These are phyloP conservation scores for Drosophila takahashii DNA, from an alignment of 1,140 invertebrate species.

Conservation along the genomic window DNA sequence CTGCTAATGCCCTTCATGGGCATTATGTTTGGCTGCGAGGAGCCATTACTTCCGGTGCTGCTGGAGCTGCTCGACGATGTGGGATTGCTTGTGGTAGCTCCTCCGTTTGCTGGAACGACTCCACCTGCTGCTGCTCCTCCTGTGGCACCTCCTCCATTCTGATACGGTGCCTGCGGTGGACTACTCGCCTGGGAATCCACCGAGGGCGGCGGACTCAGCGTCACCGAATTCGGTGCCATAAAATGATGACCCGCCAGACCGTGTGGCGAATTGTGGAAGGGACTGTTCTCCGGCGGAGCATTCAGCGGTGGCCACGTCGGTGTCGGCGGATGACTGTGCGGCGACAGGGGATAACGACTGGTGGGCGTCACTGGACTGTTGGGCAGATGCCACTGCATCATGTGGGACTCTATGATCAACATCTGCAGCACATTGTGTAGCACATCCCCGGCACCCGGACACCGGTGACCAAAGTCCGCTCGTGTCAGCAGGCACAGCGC, in stretches of 20 bases:
- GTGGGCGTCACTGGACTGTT: conserved; percentile 94
- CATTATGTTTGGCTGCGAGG: conserved; percentile 50
- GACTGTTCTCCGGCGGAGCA: conserved; percentile 86
- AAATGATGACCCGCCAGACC: conserved; percentile 88
- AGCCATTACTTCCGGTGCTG: conserved; percentile 84
- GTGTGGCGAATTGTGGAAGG: conserved; percentile 86
- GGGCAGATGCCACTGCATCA: conserved; percentile 90
- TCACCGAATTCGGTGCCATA: conserved; percentile 92
- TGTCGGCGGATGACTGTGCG: conserved; percentile 91
- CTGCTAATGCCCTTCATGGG: conserved; percentile 84
- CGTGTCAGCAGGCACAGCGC: conserved; percentile 95
- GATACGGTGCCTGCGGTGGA: conserved; percentile 88
- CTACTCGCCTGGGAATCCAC: conserved; percentile 94
- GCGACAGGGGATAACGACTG: conserved; percentile 91
- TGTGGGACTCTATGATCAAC: conserved; percentile 91
- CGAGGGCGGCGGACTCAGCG: conserved; percentile 94
- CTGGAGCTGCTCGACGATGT: conserved; percentile 68
- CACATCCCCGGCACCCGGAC: conserved; percentile 96
- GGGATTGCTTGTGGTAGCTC: conserved; percentile 20
- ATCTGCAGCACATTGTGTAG: conserved; percentile 96
- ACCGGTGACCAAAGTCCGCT: conserved; percentile 94
- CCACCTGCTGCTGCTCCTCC: conserved; percentile 17
- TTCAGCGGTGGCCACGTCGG: conserved; percentile 89
- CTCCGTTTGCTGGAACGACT: neutral
- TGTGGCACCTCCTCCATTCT: conserved; percentile 40